Evolutionary conservation across 30 jellyfish, hydroid and myxozoan species (phyloP).

Genomic region (Sanderia malayensis): DNA sequence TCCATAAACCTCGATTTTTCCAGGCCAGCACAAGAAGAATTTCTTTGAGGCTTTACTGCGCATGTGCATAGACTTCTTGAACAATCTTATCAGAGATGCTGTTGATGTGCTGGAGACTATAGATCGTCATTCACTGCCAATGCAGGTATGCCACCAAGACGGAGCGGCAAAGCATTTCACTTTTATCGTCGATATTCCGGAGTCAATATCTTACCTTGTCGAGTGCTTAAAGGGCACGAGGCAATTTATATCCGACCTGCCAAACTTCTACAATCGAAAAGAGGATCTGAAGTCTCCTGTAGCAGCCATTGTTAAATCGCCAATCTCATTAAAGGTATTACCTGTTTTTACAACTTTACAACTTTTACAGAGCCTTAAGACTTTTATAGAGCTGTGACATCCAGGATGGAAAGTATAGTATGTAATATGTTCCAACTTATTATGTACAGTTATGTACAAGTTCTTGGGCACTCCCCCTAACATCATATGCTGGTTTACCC

Average conservation of each 20-base stretch:
- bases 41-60: conserved; percentile 76
- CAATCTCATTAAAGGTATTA: background rate
- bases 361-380: too few species aligned
- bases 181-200: conserved; percentile 69
- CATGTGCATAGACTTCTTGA: conserved; percentile 62
- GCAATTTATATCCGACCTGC: conserved; percentile 41
- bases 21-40: conserved; percentile 86
- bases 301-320: background rate
- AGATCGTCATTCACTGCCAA: conserved; percentile 2
- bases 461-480: too few species aligned
- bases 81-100: conserved; percentile 77
- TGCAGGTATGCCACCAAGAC: background rate
- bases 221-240: conserved; percentile 55
- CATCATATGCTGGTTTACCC: too few species aligned
- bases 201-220: conserved; percentile 57
- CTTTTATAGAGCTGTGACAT: too few species aligned
- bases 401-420: too few species aligned
- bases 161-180: conserved; percentile 26
- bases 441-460: too few species aligned
- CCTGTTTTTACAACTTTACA: background rate
- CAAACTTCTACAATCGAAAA: conserved; percentile 16
- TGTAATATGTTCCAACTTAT: too few species aligned
- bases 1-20: too few species aligned
- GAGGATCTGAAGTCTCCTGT: conserved; percentile 2
- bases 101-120: conserved; percentile 41